Percentiles rank a stretch among this genome's conserved stretches.
phyloP scores from a whole-genome alignment of 1,140 invertebrate genomes.

The Trichoplusia ni region DNA sequence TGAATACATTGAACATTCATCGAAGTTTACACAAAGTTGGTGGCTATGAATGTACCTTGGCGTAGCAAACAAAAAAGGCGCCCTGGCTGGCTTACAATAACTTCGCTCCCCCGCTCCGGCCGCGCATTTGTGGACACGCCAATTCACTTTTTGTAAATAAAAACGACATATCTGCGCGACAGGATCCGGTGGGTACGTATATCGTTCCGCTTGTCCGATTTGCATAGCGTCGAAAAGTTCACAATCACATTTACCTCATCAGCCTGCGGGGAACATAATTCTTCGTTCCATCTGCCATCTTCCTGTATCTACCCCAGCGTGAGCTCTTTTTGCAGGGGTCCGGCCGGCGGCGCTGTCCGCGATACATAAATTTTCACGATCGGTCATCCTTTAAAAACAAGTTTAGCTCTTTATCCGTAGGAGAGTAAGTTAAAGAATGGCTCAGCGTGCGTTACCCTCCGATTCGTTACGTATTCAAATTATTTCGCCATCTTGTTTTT shows the following conservation, averaged over 20 bases:
- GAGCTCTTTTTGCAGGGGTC: conserved; percentile 72
- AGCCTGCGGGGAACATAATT: conserved; percentile 78
- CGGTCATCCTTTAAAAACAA: conserved; percentile 81
- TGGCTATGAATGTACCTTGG: conserved; percentile 47
- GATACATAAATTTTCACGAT: conserved; percentile 80
- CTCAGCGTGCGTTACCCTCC: conserved; percentile 72
- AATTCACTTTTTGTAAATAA: conserved; percentile 65
- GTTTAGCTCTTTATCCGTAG: conserved; percentile 79
- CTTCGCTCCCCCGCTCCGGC: conserved; percentile 41
- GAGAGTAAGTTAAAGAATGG: conserved; percentile 78
- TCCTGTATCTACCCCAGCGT: conserved; percentile 73
- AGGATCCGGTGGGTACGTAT: conserved; percentile 59
- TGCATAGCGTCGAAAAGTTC: conserved; percentile 80
- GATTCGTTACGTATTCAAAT: conserved; percentile 81
- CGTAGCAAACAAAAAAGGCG: conserved; percentile 58
- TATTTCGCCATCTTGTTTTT: conserved; percentile 78
- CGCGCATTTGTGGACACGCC: conserved; percentile 51
- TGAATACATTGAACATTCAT: conserved; percentile 65
- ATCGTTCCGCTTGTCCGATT: conserved; percentile 75
- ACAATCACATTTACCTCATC: conserved; percentile 82
- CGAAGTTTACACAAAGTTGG: conserved; percentile 62
- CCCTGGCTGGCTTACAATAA: conserved; percentile 51
- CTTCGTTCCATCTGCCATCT: conserved; percentile 76
- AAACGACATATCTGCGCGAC: conserved; percentile 57
- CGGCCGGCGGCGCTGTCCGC: conserved; percentile 72